Conservation (phyloP, 2,797 vertebrate species). For the Coregonus sp. region DNA sequence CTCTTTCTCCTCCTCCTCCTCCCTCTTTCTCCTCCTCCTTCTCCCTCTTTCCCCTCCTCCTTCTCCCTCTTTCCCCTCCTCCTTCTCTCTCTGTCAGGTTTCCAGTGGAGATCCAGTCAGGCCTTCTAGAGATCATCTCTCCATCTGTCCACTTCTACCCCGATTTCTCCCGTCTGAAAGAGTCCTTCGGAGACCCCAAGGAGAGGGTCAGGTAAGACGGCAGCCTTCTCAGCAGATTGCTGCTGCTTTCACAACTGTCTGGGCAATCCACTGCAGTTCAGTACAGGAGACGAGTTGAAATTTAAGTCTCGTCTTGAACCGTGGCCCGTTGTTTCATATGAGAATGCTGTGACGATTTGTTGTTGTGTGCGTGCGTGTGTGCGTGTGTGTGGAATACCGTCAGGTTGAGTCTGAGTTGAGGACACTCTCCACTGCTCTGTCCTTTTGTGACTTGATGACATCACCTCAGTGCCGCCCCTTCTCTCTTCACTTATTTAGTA, state of each 20-base stretch:
- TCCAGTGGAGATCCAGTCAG: slow-evolving; percentile 91
- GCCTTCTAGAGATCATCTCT: slow-evolving; percentile 94
- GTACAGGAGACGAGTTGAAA: neutral
- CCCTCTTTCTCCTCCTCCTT: neutral
- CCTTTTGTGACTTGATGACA: neutral
- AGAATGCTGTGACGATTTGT: neutral
- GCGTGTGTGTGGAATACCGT: slow-evolving; percentile 7
- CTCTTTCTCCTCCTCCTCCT: neutral
- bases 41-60: neutral
- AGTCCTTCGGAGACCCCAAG: slow-evolving; percentile 96
- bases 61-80: slow-evolving; percentile 6
- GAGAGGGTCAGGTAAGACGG: slow-evolving; percentile 90
- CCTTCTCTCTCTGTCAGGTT: slow-evolving; percentile 77
- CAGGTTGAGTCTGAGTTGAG: neutral
- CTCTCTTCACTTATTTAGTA: slow-evolving; percentile 9
- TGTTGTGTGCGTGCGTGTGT: slow-evolving; percentile 2
- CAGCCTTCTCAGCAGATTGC: neutral
- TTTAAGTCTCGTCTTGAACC: neutral
- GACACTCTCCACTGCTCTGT: neutral
- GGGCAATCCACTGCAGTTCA: neutral
- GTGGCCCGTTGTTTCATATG: neutral
- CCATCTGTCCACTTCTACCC: slow-evolving; percentile 96
- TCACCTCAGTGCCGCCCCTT: neutral
- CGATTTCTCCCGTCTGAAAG: slow-evolving; percentile 91
- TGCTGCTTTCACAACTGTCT: neutral